These are phyloP conservation scores for Sitta carolinensis DNA, from an alignment of 2,797 vertebrate species.

Conservation along the genomic window DNA sequence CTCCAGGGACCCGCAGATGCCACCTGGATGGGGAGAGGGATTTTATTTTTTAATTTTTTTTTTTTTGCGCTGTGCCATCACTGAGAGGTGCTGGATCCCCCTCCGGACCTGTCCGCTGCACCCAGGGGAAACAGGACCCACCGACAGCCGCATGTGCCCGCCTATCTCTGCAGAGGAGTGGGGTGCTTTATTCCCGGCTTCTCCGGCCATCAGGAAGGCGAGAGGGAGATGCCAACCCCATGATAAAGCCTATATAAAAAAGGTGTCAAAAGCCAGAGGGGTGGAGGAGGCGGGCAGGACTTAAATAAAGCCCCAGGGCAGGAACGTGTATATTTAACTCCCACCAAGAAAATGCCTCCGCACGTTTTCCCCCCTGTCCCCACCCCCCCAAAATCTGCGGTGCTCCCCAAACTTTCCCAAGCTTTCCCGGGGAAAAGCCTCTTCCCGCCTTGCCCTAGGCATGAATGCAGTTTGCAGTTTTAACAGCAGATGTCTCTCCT, in stretches of 20 bases:
- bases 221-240: constrained; percentile 6
- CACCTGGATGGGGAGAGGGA: constrained; percentile 4
- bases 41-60: not conserved
- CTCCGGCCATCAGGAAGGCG: not conserved
- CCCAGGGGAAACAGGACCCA: not conserved
- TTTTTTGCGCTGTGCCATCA: not conserved
- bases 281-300: not conserved
- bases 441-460: constrained; percentile 46
- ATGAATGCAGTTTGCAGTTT: constrained; percentile 83
- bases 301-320: not conserved
- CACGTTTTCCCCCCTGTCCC: accelerated
- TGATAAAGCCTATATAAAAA: constrained; percentile 11
- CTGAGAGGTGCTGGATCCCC: not conserved
- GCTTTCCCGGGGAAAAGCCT: constrained; percentile 29
- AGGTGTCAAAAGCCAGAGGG: constrained; percentile 34
- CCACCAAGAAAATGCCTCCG: not conserved
- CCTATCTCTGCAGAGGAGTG: not conserved
- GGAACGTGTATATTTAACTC: not conserved
- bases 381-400: not conserved
- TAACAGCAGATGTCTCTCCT: constrained; percentile 86
- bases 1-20: constrained; percentile 50
- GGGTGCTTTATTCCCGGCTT: not conserved
- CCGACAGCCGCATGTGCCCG: accelerated
- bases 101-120: not conserved
- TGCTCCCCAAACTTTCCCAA: constrained; percentile 28